Conservation (phyloP, 2,113 vertebrate species). For the Danionella cerebrum region DNA sequence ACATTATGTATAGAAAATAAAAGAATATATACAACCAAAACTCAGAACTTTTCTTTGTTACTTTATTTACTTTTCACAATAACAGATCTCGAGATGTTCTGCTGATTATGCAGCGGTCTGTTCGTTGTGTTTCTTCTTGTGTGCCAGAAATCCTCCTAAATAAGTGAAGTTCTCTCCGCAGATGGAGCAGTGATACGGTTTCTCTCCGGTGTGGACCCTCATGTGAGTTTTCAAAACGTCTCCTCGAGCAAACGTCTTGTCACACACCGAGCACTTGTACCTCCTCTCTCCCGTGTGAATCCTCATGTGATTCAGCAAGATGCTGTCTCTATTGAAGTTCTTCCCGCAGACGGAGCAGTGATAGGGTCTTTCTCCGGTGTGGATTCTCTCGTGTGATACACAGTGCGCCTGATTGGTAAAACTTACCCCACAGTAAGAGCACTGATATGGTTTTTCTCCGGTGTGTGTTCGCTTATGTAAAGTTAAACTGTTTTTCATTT, state of each 20-base stretch:
- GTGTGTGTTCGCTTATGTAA: neutral
- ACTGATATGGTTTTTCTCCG: neutral
- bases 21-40: no score
- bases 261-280: slow-evolving; percentile 22
- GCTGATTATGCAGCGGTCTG: neutral
- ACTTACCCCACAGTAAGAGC: slow-evolving; percentile 11
- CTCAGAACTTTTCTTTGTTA: no score
- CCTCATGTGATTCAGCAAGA: slow-evolving; percentile 12
- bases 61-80: no score
- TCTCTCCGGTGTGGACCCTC: neutral
- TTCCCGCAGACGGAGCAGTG: slow-evolving; percentile 24
- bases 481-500: neutral
- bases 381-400: neutral
- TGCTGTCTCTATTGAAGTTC: neutral
- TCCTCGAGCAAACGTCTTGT: slow-evolving; percentile 15
- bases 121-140: neutral
- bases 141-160: neutral
- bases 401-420: neutral
- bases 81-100: no score
- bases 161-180: neutral
- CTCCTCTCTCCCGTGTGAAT: slow-evolving; percentile 26
- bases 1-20: no score
- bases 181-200: neutral
- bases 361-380: slow-evolving; percentile 7
- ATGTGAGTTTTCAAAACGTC: neutral